These are phyloP conservation scores for Eurystomus glaucurus DNA, from an alignment of 2,797 vertebrate genomes.

Conservation along the genomic window DNA sequence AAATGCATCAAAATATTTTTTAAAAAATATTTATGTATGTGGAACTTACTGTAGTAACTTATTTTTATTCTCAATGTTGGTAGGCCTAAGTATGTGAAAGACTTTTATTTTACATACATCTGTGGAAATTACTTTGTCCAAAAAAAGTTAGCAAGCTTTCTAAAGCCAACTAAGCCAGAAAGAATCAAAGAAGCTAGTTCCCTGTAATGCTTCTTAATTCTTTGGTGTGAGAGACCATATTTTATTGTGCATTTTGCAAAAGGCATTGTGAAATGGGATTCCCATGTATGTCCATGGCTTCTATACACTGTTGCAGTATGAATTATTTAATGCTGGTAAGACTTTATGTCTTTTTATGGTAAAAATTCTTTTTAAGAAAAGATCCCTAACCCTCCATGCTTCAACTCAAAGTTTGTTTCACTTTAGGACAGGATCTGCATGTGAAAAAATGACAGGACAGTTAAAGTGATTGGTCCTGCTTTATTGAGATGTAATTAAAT, in stretches of 20 bases:
- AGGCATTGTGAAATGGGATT: not conserved
- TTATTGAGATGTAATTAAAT: not conserved
- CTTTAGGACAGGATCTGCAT: not conserved
- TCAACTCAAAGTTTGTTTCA: not conserved
- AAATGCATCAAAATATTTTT: not conserved
- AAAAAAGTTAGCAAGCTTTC: not conserved
- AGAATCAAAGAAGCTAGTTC: not conserved
- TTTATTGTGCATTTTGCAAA: not conserved
- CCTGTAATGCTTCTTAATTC: not conserved
- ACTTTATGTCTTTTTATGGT: not conserved
- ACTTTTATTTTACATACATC: not conserved
- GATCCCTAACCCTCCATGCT: not conserved
- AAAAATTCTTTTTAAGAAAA: not conserved
- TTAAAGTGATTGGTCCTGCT: not conserved
- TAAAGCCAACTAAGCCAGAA: not conserved
- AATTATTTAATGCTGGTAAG: not conserved
- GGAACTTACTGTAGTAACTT: not conserved
- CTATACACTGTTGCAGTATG: not conserved
- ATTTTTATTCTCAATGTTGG: not conserved
- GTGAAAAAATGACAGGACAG: not conserved
- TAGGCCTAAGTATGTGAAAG: not conserved
- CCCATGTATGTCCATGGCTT: not conserved
- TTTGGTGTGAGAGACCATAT: not conserved
- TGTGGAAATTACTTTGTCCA: not conserved
- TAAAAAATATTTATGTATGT: not conserved